Base-by-base conservation (phyloP, 2,113 vertebrate genomes). In the Halichoeres trimaculatus region DNA sequence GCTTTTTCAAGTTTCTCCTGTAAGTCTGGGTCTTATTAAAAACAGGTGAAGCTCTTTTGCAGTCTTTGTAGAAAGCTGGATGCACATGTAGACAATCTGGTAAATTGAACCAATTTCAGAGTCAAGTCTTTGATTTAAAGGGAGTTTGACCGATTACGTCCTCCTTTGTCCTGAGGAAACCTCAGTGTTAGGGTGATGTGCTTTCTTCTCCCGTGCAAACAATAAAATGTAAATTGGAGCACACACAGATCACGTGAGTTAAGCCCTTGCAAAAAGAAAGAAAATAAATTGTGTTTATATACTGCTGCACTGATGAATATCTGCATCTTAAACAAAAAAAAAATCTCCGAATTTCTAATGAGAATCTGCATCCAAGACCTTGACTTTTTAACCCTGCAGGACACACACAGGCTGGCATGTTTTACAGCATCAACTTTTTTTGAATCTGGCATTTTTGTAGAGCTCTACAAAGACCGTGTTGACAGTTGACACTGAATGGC, bases 361-460 rank as follows among this genome's bases (percentile, higher is more conserved):
- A 30, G 22, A 35, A 9, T 45, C 17, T 35, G 34, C 17, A 76
- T 2, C 5, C 13, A 19, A 8, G 2, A 16, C 6, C 40, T 5
- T 14, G 20, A 53, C 3, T 9, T 23, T 9, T n/a, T 6, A 8
- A 34, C 38, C 12, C 59, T 24, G 23, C 34, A 50, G n/a, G 9
- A 40, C 13, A 63, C 3, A 2, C 43, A 54, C 13, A 58, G 10
- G 56, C n/a, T 40, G 3, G 38, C 24, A 68, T 0, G 0, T 20
- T 34, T 34, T 22, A 8, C 11, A 30, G 1, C 30, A 53, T 36
- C 11, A 20, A 9, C n/a, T 0, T 0, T 63, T 55, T 1, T 63
- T 59, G 53, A 14, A 34, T 19, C 83, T 74, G 76, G 35, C 20
- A 70, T 60, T 24, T 24, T 9, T 52, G 40, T 40, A 40, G 11